Evolutionary conservation across 1,140 invertebrate species (phyloP).

Genomic region (Solenopsis invicta): DNA sequence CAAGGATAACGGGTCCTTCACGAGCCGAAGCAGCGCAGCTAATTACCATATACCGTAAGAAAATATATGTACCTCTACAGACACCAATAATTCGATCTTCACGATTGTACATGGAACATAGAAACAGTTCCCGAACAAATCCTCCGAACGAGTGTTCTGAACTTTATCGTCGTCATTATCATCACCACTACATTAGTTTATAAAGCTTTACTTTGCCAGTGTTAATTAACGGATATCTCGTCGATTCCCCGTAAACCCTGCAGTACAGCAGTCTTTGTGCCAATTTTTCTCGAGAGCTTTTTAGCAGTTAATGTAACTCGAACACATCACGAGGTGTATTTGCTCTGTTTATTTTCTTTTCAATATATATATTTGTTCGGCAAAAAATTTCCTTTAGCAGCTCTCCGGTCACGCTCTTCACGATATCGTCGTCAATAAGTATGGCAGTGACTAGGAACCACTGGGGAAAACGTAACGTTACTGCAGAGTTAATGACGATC

Average conservation of each 20-base stretch:
- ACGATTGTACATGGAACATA: slow-evolving; percentile 70
- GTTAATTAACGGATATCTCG: slow-evolving; percentile 68
- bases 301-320: slow-evolving; percentile 53
- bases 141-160: slow-evolving; percentile 57
- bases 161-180: slow-evolving; percentile 34
- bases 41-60: slow-evolving; percentile 74
- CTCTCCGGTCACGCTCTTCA: slow-evolving; percentile 62
- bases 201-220: slow-evolving; percentile 72
- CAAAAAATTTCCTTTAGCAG: slow-evolving; percentile 52
- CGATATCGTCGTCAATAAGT: slow-evolving; percentile 48
- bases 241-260: slow-evolving; percentile 75
- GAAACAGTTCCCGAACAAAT: slow-evolving; percentile 67
- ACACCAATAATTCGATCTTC: slow-evolving; percentile 76
- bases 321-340: slow-evolving; percentile 66
- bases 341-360: slow-evolving; percentile 37
- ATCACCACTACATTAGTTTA: slow-evolving; percentile 52
- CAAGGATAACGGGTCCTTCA: slow-evolving; percentile 69
- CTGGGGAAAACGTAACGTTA: slow-evolving; percentile 63
- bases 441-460: slow-evolving; percentile 65
- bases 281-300: slow-evolving; percentile 50
- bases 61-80: slow-evolving; percentile 78
- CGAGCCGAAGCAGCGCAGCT: slow-evolving; percentile 73
- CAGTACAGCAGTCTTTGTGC: slow-evolving; percentile 64
- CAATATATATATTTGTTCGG: slow-evolving; percentile 5
- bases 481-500: slow-evolving; percentile 75